A percentile compares a stretch with the other conserved stretches of the same genome.
Conservation (phyloP, 2,888 invertebrate genomes). For the Macaria notata region DNA sequence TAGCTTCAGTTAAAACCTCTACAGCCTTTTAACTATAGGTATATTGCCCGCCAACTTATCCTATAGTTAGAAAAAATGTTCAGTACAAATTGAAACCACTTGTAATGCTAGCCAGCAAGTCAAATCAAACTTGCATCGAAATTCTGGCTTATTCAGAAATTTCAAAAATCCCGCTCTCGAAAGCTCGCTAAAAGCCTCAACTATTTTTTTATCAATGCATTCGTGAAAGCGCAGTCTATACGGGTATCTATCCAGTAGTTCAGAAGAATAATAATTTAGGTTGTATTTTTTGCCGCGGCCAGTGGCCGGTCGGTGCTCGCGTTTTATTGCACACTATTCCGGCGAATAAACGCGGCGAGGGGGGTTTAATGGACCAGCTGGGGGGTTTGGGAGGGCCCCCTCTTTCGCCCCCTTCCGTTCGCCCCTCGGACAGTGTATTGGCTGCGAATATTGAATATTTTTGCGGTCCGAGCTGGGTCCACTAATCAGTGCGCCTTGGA, state of each 20-base stretch:
- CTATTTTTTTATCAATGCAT: slow-evolving; percentile 32
- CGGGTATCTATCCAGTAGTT: slow-evolving; percentile 43
- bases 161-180: slow-evolving; percentile 34
- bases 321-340: slow-evolving; percentile 80
- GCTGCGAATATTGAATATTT: slow-evolving; percentile 75
- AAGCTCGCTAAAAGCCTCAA: slow-evolving; percentile 38
- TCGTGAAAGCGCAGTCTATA: slow-evolving; percentile 36
- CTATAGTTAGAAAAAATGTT: too few relatives aligned
- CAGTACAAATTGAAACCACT: neutral
- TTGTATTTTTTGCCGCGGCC: slow-evolving; percentile 72
- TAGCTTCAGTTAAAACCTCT: too few relatives aligned
- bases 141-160: slow-evolving; percentile 28
- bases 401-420: slow-evolving; percentile 35
- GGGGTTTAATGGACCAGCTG: slow-evolving; percentile 69
- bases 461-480: slow-evolving; percentile 56
- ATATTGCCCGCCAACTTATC: too few relatives aligned
- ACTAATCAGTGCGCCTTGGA: slow-evolving; percentile 65
- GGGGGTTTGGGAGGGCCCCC: slow-evolving; percentile 34
- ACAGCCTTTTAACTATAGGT: too few relatives aligned
- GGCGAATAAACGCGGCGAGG: slow-evolving; percentile 69
- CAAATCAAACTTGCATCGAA: too few relatives aligned
- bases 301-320: slow-evolving; percentile 64
- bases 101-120: neutral
- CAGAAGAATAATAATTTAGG: slow-evolving; percentile 71
- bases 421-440: slow-evolving; percentile 54